Evolutionary conservation across 2,888 invertebrate species (phyloP).

Genomic region (Caenorhabditis macrosperma): DNA sequence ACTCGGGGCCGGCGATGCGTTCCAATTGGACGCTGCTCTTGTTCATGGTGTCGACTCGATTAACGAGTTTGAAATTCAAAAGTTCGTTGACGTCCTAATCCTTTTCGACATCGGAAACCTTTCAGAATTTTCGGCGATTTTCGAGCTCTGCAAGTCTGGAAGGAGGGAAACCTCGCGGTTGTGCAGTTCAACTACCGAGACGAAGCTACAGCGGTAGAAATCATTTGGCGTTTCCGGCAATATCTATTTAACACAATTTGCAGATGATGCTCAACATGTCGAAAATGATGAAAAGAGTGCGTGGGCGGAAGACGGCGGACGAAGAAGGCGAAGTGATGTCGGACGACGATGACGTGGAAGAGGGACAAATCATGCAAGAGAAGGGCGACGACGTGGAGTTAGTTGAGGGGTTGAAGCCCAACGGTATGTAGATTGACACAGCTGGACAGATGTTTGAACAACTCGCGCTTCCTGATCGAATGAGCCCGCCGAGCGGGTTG

Average conservation of each 20-base stretch:
- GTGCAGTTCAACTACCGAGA: conserved; percentile 29
- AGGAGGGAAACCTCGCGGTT: conserved; percentile 19
- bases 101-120: conserved; percentile 4
- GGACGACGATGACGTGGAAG: conserved; percentile 66
- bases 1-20: conserved; percentile 52
- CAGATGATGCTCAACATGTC: conserved; percentile 70
- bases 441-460: conserved; percentile 49
- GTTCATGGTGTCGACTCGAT: conserved; percentile 65
- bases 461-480: conserved; percentile 2
- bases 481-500: conserved; percentile 1
- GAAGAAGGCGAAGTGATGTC: conserved; percentile 69
- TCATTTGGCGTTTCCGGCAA: not conserved
- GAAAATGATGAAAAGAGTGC: conserved; percentile 65
- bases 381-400: conserved; percentile 67
- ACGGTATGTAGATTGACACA: conserved; percentile 52
- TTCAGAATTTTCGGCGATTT: conserved; percentile 74
- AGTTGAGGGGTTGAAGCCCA: conserved; percentile 49
- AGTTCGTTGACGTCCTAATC: conserved; percentile 37
- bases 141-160: conserved; percentile 35
- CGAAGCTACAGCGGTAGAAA: conserved; percentile 32
- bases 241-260: too few relatives aligned
- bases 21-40: conserved; percentile 52
- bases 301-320: conserved; percentile 58
- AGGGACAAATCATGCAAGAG: conserved; percentile 64
- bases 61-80: conserved; percentile 49